These are phyloP conservation scores for Tetraodon nigroviridis DNA, from an alignment of 2,113 vertebrate species.

Conservation along the genomic window DNA sequence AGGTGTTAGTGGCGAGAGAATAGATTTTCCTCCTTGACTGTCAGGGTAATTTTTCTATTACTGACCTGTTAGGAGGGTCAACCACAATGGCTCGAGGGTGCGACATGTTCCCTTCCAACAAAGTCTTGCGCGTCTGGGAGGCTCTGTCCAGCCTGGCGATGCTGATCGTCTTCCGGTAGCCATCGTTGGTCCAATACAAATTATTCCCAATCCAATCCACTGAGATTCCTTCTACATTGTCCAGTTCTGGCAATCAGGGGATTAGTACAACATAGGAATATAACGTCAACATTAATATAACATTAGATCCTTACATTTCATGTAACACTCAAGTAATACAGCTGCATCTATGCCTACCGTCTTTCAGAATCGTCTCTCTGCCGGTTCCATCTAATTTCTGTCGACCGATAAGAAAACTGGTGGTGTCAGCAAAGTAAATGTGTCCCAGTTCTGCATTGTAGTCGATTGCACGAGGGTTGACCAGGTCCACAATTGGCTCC, in stretches of 20 bases:
- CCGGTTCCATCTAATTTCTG: constrained; percentile 92
- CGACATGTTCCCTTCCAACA: constrained; percentile 95
- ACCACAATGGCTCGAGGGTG: constrained; percentile 95
- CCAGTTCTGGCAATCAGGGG: constrained; percentile 77
- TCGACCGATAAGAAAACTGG: constrained; percentile 93
- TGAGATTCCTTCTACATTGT: constrained; percentile 97
- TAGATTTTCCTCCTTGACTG: neutral
- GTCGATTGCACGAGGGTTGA: constrained; percentile 94
- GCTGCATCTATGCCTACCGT: constrained; percentile 72
- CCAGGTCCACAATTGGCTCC: constrained; percentile 91
- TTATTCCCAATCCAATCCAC: constrained; percentile 99
- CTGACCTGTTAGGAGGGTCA: constrained; percentile 91
- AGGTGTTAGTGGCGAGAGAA: constrained; percentile 6
- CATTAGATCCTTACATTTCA: too few species aligned
- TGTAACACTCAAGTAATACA: too few species aligned
- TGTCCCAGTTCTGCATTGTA: constrained; percentile 90
- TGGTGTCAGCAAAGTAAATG: constrained; percentile 97
- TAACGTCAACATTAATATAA: too few species aligned
- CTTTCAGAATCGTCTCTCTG: constrained; percentile 93
- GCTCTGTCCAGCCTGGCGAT: constrained; percentile 90
- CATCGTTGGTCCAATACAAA: constrained; percentile 97
- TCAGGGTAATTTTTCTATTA: constrained; percentile 1
- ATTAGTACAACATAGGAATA: neutral
- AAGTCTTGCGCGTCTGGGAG: constrained; percentile 89
- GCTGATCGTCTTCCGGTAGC: constrained; percentile 93